Base-by-base conservation (phyloP, 1,140 invertebrate genomes). In the Sitobion miscanthi region DNA sequence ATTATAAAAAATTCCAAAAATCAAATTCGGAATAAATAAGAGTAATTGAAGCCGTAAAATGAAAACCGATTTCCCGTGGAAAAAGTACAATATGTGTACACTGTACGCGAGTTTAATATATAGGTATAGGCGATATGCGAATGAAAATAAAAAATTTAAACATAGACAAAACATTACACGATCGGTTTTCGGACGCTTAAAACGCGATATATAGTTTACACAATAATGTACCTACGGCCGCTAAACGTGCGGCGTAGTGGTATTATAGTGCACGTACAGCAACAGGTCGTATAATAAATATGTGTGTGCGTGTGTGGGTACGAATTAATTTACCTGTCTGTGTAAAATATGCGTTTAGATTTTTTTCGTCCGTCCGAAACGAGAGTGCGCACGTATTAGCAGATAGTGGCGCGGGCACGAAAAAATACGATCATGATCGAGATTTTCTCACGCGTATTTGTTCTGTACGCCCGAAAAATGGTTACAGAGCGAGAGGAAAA, bases 401-500 rank as follows among this genome's bases (percentile, higher is more conserved):
- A 45, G 38, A n/a, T 47, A 87, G 42, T 14, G 42, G 42, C 85
- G 82, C 3, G 14, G 21, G 38, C 2, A 83, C 23, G 35, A n/a
- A 82, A 91, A 49, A 91, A 17, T 7, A 92, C 25, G 62, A 83
- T 83, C 77, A 9, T 52, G 91, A 92, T 92, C 91, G 85, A 92
- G 91, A 92, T 83, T 25, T 92, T 92, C 91, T 92, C 91, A 92
- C 91, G 91, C 62, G 77, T 92, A 92, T 82, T 82, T 92, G 45
- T 91, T 92, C 57, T 57, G 21, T 57, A 57, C 35, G 88, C 17
- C 30, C 52, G 49, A 90, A 90, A 90, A 90, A 83, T 38, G 6
- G 62, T 42, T 52, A 82, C 14, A 83, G 25, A 77, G 25, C 30
- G 90, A 82, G 45, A 90, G 82, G 82, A 91, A 91, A n/a, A n/a